phyloP scores from a whole-genome alignment of 2,113 vertebrate species.

The Anthoscopus minutus region DNA sequence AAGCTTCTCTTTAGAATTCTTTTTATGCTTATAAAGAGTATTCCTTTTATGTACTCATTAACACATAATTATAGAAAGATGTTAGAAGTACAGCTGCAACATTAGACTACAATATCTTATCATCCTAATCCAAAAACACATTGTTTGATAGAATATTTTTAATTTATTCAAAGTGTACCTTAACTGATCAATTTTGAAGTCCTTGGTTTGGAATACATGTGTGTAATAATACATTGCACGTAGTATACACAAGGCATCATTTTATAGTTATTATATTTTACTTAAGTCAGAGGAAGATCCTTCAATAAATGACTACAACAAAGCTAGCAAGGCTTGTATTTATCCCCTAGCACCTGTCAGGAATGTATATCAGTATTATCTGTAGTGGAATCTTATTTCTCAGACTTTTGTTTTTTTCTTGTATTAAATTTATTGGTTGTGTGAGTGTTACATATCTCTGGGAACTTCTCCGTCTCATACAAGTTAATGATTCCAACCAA shows the following conservation, averaged over 20 bases:
- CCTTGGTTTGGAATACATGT: not conserved
- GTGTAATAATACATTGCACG: not conserved
- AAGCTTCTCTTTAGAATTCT: not conserved
- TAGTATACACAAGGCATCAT: not conserved
- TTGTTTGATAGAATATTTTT: not conserved
- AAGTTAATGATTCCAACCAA: not conserved
- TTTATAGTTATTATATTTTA: not conserved
- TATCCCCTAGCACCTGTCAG: not conserved
- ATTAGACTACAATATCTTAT: not conserved
- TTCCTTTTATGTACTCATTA: not conserved
- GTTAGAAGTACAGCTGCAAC: not conserved
- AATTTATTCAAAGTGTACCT: not conserved
- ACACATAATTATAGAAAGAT: not conserved
- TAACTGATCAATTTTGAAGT: not conserved
- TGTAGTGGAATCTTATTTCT: not conserved
- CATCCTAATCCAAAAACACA: not conserved
- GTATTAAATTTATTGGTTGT: not conserved
- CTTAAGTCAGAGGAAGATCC: not conserved
- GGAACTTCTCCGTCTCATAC: not conserved
- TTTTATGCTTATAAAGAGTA: not conserved
- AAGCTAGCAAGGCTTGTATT: not conserved
- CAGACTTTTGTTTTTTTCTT: not conserved
- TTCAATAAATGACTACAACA: not conserved
- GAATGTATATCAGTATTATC: not conserved
- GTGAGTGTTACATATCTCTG: not conserved